Conservation (phyloP, 2,888 invertebrate genomes). For the Lucinisca nassula region DNA sequence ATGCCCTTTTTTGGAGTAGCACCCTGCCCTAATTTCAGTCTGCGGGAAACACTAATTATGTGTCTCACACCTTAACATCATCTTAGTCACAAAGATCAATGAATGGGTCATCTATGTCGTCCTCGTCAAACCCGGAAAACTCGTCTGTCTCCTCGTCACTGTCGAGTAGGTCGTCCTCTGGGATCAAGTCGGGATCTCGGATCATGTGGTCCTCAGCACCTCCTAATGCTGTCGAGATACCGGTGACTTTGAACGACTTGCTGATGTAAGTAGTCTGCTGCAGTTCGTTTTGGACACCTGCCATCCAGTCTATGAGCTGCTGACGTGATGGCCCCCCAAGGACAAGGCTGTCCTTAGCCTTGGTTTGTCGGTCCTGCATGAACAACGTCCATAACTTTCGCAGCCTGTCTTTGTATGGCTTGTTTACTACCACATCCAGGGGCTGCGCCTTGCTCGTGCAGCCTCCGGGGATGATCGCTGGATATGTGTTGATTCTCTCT, state of each 20-base stretch:
- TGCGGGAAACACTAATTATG: too few species aligned
- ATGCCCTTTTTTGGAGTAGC: too few species aligned
- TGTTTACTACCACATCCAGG: conserved; percentile 25
- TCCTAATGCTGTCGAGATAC: too few species aligned
- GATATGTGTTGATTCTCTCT: not conserved
- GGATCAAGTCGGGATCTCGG: not conserved
- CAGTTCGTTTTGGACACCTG: not conserved
- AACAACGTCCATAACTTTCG: not conserved
- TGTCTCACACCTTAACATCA: too few species aligned
- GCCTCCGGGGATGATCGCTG: conserved; percentile 23
- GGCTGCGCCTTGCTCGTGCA: conserved; percentile 13
- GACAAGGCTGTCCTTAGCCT: not conserved
- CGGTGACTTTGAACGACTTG: conserved; percentile 33
- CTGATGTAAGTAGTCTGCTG: conserved; percentile 8
- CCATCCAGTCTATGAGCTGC: not conserved
- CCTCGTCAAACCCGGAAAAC: too few species aligned
- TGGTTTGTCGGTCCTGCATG: not conserved
- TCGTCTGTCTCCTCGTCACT: too few species aligned
- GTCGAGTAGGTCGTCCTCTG: too few species aligned
- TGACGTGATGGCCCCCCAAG: not conserved
- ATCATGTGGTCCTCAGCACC: not conserved
- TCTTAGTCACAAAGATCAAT: too few species aligned
- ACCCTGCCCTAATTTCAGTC: too few species aligned
- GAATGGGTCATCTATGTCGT: too few species aligned
- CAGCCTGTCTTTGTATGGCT: conserved; percentile 3